Evolutionary conservation across 2,888 invertebrate species (phyloP).

Genomic region (Platerodrilus igneus): DNA sequence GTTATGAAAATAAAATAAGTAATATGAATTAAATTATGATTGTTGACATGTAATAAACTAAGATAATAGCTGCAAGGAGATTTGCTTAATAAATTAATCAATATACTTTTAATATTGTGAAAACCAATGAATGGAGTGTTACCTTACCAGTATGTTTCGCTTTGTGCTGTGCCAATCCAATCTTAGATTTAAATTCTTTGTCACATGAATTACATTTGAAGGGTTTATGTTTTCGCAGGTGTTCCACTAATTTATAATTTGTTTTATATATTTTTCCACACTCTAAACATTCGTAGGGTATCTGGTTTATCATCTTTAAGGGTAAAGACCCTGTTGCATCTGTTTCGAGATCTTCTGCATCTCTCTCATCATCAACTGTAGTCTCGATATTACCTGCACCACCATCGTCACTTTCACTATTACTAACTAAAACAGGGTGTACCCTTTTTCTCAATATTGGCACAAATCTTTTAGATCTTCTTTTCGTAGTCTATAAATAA

Average conservation of each 20-base stretch:
- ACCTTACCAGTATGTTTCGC: constrained; percentile 53
- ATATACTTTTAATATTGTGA: too few relatives aligned
- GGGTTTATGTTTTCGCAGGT: constrained; percentile 58
- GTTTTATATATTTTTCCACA: constrained; percentile 57
- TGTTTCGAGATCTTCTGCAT: constrained; percentile 24
- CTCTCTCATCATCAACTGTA: constrained; percentile 26
- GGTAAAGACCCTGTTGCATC: constrained; percentile 12
- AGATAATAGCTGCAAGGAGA: too few relatives aligned
- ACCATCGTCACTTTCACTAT: constrained; percentile 32
- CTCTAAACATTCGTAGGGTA: constrained; percentile 52
- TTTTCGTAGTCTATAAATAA: constrained; percentile 26
- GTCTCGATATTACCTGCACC: constrained; percentile 29
- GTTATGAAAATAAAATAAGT: too few relatives aligned
- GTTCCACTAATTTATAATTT: constrained; percentile 57
- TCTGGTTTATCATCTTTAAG: constrained; percentile 41
- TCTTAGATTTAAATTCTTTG: constrained; percentile 58
- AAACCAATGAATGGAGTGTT: background rate
- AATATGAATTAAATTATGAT: too few relatives aligned
- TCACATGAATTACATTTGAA: constrained; percentile 55
- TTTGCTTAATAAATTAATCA: too few relatives aligned
- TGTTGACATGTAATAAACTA: too few relatives aligned
- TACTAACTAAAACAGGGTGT: constrained; percentile 12
- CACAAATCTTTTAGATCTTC: constrained; percentile 27
- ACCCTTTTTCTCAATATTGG: constrained; percentile 21
- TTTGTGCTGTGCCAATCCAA: constrained; percentile 57